Conservation (phyloP, 2,113 vertebrate species). For the Myrmecophaga tridactyla region DNA sequence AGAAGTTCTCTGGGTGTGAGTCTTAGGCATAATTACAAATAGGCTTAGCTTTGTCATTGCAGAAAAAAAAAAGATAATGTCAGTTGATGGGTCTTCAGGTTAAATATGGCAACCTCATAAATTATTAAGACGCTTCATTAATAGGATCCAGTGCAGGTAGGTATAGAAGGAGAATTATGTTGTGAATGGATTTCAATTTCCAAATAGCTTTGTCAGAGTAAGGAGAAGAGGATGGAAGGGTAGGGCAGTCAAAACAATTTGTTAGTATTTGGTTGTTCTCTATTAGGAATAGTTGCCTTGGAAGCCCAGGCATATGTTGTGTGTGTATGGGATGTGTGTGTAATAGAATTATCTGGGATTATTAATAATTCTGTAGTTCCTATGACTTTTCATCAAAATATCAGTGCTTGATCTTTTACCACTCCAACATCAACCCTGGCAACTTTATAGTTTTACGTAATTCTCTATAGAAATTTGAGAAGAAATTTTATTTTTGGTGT, state of each 20-base stretch:
- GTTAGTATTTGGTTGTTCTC: background rate
- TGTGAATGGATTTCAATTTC: background rate
- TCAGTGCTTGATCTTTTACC: background rate
- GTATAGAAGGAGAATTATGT: background rate
- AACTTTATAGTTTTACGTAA: background rate
- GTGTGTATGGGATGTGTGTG: background rate
- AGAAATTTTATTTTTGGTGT: background rate
- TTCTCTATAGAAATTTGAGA: slow-evolving; percentile 23
- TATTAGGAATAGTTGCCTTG: background rate
- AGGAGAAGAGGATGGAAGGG: background rate
- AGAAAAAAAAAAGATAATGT: no score
- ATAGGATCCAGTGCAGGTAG: background rate
- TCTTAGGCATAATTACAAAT: no score
- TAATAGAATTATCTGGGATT: background rate
- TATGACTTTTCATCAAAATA: background rate
- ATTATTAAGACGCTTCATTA: background rate
- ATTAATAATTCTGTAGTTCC: background rate
- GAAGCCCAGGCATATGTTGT: background rate
- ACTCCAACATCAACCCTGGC: background rate
- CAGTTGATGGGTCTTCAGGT: background rate
- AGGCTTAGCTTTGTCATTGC: no score
- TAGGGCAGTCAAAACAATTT: background rate
- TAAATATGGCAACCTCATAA: background rate
- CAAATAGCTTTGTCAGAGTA: background rate
- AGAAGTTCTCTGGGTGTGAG: no score